phyloP scores from a whole-genome alignment of 2,113 vertebrate genomes.

The Hippocampus abdominalis region DNA sequence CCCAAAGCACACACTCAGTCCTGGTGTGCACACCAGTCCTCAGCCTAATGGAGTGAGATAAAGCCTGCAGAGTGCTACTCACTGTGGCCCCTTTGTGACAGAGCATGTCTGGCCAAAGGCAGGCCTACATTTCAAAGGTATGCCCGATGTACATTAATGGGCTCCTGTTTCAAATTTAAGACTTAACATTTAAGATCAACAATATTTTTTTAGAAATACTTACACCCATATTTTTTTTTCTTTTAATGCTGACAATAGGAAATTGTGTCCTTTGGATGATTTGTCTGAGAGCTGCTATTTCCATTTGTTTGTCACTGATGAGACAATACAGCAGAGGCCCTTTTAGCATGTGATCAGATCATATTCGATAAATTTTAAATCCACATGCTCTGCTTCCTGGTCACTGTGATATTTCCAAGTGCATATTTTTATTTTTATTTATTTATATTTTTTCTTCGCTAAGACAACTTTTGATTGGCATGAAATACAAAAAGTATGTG shows the following conservation, averaged over 20 bases:
- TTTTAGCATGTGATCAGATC: no score
- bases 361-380: no score
- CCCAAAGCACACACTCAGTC: constrained; percentile 64
- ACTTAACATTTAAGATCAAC: not conserved
- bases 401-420: no score
- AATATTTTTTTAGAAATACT: not conserved
- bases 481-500: not conserved
- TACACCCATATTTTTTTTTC: not conserved
- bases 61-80: constrained; percentile 57
- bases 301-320: not conserved
- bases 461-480: no score
- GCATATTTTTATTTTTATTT: no score
- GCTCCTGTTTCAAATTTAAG: not conserved
- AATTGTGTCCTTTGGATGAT: not conserved
- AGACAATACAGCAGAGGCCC: not conserved
- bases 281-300: not conserved
- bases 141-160: not conserved
- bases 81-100: constrained; percentile 33
- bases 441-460: no score
- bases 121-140: constrained; percentile 14
- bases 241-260: not conserved
- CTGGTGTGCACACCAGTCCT: constrained; percentile 59
- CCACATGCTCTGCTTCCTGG: no score
- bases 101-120: constrained; percentile 22
- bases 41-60: constrained; percentile 70